These are phyloP conservation scores for Camponotus vicinus DNA, from an alignment of 1,140 invertebrate species.

Conservation along the genomic window DNA sequence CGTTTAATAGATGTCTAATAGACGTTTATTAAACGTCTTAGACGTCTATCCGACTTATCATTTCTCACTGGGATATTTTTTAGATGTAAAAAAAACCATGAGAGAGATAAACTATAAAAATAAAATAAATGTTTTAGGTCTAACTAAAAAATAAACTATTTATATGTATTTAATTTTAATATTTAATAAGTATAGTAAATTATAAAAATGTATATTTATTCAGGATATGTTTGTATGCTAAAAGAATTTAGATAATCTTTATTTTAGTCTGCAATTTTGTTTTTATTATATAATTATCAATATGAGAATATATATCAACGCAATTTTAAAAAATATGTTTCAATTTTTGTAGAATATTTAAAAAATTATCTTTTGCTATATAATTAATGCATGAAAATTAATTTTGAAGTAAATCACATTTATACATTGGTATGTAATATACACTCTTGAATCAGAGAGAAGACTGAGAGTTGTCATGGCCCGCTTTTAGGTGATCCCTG, in stretches of 20 bases:
- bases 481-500: no score
- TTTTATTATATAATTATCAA: background rate
- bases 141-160: no score
- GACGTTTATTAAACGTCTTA: no score
- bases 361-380: background rate
- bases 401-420: conserved; percentile 24
- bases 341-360: background rate
- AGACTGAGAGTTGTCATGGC: no score
- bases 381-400: conserved; percentile 4
- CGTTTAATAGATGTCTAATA: no score
- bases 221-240: background rate
- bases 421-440: conserved; percentile 5
- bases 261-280: background rate
- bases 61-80: no score
- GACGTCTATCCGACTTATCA: no score
- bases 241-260: conserved; percentile 3
- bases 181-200: conserved; percentile 1
- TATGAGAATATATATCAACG: background rate
- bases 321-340: background rate
- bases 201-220: background rate
- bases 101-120: no score
- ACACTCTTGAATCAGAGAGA: background rate
- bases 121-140: no score
- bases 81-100: no score
- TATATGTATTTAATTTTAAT: conserved; percentile 14